Percentiles rank a stretch among this genome's conserved stretches.
These are phyloP conservation scores for Temnothorax unifasciatus DNA, from an alignment of 2,888 invertebrate genomes.

Conservation along the genomic window DNA sequence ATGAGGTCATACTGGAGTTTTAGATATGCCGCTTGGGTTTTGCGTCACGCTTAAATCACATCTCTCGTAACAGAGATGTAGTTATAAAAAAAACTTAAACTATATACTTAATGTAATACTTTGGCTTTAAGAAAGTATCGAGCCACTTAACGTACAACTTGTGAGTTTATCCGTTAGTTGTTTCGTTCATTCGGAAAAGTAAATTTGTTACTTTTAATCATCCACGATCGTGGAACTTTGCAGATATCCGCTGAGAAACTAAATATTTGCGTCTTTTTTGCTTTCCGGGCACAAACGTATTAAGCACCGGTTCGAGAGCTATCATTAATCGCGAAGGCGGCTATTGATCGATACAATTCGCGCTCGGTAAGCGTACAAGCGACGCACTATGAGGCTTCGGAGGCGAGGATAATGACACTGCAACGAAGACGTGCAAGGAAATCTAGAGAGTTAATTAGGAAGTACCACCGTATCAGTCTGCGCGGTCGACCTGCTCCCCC, in stretches of 20 bases:
- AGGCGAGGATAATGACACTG: slow-evolving; percentile 71
- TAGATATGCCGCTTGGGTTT: slow-evolving; percentile 10
- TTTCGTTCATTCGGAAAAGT: neutral
- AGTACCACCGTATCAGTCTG: slow-evolving; percentile 71
- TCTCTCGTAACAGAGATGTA: neutral
- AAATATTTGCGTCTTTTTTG: neutral
- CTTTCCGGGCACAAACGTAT: neutral
- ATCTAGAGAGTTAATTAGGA: slow-evolving; percentile 78
- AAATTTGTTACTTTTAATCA: neutral
- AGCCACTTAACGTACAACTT: neutral
- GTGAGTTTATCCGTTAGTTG: neutral
- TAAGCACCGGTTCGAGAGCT: neutral
- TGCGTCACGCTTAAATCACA: slow-evolving; percentile 21
- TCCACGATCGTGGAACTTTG: neutral
- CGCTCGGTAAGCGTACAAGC: slow-evolving; percentile 48
- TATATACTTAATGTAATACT: neutral
- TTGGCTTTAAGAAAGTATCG: neutral
- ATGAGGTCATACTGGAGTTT: slow-evolving; percentile 40
- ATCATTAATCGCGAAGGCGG: neutral
- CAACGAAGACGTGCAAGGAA: slow-evolving; percentile 72
- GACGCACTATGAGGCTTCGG: slow-evolving; percentile 52
- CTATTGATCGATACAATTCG: slow-evolving; percentile 60
- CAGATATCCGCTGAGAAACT: neutral
- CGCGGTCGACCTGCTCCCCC: slow-evolving; percentile 43
- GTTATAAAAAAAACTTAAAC: neutral